Evolutionary conservation across 1,140 invertebrate species (phyloP).

Genomic region (Geopemphigus sp.): DNA sequence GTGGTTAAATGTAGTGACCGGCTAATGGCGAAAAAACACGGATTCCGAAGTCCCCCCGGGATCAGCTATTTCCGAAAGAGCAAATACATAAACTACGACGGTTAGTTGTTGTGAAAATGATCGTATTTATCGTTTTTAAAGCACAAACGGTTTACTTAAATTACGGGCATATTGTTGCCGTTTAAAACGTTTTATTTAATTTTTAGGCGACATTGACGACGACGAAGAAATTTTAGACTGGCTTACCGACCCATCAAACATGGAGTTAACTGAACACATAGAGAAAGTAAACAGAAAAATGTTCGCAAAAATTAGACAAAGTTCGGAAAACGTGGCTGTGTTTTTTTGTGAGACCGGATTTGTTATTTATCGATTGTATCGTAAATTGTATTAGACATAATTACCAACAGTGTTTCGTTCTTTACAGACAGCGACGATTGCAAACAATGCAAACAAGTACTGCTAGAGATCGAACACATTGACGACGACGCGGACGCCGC

Average conservation of each 20-base stretch:
- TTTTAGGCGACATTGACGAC: conserved; percentile 75
- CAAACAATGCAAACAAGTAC: conserved; percentile 85
- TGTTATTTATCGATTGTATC: not conserved
- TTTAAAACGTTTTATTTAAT: conserved; percentile 26
- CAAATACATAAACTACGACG: conserved; percentile 88
- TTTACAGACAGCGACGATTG: conserved; percentile 83
- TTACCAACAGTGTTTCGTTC: not conserved
- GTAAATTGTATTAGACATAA: not conserved
- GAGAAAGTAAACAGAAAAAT: conserved; percentile 90
- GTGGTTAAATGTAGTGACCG: conserved; percentile 86
- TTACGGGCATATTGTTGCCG: not conserved
- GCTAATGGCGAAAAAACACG: conserved; percentile 92
- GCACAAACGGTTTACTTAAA: not conserved
- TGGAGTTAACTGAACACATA: conserved; percentile 91
- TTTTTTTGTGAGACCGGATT: conserved; percentile 81
- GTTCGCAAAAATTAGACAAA: conserved; percentile 87
- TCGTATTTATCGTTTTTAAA: not conserved
- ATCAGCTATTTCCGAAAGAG: conserved; percentile 88
- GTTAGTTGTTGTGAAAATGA: conserved; percentile 55
- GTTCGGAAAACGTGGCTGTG: conserved; percentile 88
- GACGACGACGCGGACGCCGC: conserved; percentile 90
- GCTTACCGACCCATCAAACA: conserved; percentile 89
- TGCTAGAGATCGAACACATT: conserved; percentile 87
- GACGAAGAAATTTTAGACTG: conserved; percentile 92
- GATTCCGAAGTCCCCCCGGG: conserved; percentile 82